phyloP scores from a whole-genome alignment of 2,888 invertebrate species.

The Morpho deidamia region DNA sequence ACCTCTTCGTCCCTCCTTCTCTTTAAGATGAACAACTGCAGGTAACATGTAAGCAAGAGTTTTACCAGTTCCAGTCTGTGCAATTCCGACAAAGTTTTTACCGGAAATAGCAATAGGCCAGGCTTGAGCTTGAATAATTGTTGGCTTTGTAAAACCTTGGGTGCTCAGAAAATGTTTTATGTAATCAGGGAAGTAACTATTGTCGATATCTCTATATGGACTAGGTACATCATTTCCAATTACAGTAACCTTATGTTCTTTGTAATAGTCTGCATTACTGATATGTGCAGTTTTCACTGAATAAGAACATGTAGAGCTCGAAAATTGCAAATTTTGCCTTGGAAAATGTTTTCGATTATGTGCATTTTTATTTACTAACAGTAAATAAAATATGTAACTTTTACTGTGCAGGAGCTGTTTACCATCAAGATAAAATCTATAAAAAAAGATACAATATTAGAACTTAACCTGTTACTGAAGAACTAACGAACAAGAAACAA shows the following conservation, averaged over 20 bases:
- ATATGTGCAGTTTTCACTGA: slow-evolving; percentile 45
- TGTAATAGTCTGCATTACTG: slow-evolving; percentile 81
- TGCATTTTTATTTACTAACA: not conserved
- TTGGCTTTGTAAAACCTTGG: slow-evolving; percentile 84
- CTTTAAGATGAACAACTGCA: slow-evolving; percentile 89
- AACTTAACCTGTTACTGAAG: slow-evolving; percentile 7
- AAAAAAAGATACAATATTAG: slow-evolving; percentile 23
- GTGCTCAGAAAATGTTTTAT: slow-evolving; percentile 80
- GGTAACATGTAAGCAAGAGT: slow-evolving; percentile 88
- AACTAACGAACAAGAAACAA: slow-evolving; percentile 1
- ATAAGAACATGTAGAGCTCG: slow-evolving; percentile 36
- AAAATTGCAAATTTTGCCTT: not conserved
- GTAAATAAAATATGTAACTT: slow-evolving; percentile 20
- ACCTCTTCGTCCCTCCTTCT: slow-evolving; percentile 83
- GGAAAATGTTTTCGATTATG: not conserved
- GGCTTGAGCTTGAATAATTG: slow-evolving; percentile 89
- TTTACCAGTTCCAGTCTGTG: slow-evolving; percentile 89
- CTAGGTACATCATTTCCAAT: slow-evolving; percentile 84
- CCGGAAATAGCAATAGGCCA: slow-evolving; percentile 91
- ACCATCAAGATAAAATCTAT: slow-evolving; percentile 40
- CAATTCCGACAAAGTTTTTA: slow-evolving; percentile 90
- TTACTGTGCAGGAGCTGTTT: slow-evolving; percentile 29
- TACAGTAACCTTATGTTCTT: slow-evolving; percentile 84
- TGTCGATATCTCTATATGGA: slow-evolving; percentile 86
- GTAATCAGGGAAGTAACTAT: slow-evolving; percentile 85